phyloP scores from a whole-genome alignment of 1,140 invertebrate genomes.

The Temnothorax longispinosus region DNA sequence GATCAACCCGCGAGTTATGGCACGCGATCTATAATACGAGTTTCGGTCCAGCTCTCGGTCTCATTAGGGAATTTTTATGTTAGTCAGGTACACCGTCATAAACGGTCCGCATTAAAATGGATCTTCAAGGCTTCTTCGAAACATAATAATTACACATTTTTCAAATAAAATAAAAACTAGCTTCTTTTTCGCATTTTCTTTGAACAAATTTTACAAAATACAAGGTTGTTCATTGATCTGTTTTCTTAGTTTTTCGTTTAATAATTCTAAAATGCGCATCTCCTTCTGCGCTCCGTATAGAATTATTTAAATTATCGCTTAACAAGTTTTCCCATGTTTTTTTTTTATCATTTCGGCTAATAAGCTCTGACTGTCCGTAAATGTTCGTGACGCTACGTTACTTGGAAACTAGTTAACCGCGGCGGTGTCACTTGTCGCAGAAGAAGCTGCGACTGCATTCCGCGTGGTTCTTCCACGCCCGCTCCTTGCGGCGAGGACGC shows the following conservation, averaged over 20 bases:
- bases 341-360: not conserved
- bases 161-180: not conserved
- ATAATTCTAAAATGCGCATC: not conserved
- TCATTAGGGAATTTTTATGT: slow-evolving; percentile 23
- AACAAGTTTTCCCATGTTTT: slow-evolving; percentile 7
- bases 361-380: slow-evolving; percentile 28
- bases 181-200: not conserved
- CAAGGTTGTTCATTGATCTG: not conserved
- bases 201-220: not conserved
- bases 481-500: slow-evolving; percentile 39
- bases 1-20: slow-evolving; percentile 59
- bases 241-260: not conserved
- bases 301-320: not conserved
- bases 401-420: slow-evolving; percentile 57
- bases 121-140: not conserved
- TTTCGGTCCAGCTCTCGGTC: not conserved
- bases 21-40: slow-evolving; percentile 37
- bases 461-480: slow-evolving; percentile 55
- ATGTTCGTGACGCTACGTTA: not conserved
- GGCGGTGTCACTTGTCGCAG: slow-evolving; percentile 63
- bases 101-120: not conserved
- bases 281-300: not conserved
- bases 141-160: not conserved
- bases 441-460: slow-evolving; percentile 62
- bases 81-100: not conserved